Evolutionary conservation across 2,888 invertebrate genomes (phyloP), one percentile per base, ranked within the genome.

Genomic region (Melanostoma mellinum): DNA sequence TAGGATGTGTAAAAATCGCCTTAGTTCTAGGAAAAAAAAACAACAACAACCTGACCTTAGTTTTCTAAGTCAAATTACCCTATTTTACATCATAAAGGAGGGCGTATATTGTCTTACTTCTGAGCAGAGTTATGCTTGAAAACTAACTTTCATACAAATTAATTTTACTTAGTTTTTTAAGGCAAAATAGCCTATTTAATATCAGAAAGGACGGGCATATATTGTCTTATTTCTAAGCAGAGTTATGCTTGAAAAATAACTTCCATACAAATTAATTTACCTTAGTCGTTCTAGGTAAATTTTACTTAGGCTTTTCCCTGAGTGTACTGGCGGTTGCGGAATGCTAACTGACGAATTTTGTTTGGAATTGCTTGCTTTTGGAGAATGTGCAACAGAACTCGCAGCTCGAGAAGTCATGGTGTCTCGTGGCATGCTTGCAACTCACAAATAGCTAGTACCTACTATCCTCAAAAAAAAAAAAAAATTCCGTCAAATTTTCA

Each of bases 151-250:
- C 42, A 42, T 42, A 3, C 42, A 42, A 42, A 42, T 42, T 8
- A 42, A 42, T 42, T 42, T 8, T 8, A 8, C 42, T 42, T 42
- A 42, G 42, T 42, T 8, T 5, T 42, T 42, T 42, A 8, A 42
- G 42, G 42, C 42, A 42, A 42, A 8, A 20, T 20, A 20, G 0
- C 20, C 20, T 20, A 20, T 20, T 20, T 20, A 20, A 20, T 20
- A 20, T 20, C 20, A 1, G 0, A 20, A 20, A 20, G 20, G 20
- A 20, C 20, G 1, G 20, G 20, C 42, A 42, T 42, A 42, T 42
- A 42, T 42, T 42, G 42, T 42, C 42, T 42, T 8, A 42, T 42
- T 42, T 42, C 42, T 42, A n/a, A 42, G 42, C 42, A 42, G 42
- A 42, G 42, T 42, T 42, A 42, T 42, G 42, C 6, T 42, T 42